Evolutionary conservation across 2,113 vertebrate genomes (phyloP).

Genomic region (Bujurquina vittata): DNA sequence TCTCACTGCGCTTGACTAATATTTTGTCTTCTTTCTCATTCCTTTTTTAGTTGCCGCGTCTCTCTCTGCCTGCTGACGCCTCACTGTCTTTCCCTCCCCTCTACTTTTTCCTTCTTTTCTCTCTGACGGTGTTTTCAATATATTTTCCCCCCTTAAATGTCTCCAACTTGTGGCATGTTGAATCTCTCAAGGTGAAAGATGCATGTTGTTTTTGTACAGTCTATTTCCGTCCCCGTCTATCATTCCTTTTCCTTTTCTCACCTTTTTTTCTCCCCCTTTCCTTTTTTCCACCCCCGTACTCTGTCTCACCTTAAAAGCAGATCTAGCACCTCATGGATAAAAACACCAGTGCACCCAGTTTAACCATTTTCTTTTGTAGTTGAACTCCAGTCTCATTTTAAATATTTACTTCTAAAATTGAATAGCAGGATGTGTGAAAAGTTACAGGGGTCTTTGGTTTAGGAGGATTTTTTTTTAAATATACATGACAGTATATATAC

Average conservation of each 20-base stretch:
- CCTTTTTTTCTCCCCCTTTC: slow-evolving; percentile 25
- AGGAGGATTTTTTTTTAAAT: background rate
- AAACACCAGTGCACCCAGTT: background rate
- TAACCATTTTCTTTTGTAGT: background rate
- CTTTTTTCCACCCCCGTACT: slow-evolving; percentile 8
- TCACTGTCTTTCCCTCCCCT: background rate
- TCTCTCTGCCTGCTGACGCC: background rate
- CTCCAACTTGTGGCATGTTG: background rate
- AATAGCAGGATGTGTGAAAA: background rate
- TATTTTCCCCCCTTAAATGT: background rate
- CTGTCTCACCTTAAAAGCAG: slow-evolving; percentile 34
- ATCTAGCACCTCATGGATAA: slow-evolving; percentile 24
- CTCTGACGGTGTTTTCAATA: background rate
- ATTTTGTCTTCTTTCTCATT: background rate
- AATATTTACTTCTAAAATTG: background rate
- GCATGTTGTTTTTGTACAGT: slow-evolving; percentile 12
- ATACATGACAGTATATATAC: background rate
- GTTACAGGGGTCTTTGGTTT: background rate
- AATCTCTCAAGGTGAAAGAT: slow-evolving; percentile 26
- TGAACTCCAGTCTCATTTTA: background rate
- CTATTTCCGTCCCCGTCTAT: slow-evolving; percentile 43
- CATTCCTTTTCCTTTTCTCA: slow-evolving; percentile 47
- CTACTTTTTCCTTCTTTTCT: background rate
- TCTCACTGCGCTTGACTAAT: background rate
- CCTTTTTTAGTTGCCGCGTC: background rate